Percentiles rank a stretch among this genome's conserved stretches.
Conservation (phyloP, 2,888 invertebrate genomes). For the Ectemnius cavifrons region DNA sequence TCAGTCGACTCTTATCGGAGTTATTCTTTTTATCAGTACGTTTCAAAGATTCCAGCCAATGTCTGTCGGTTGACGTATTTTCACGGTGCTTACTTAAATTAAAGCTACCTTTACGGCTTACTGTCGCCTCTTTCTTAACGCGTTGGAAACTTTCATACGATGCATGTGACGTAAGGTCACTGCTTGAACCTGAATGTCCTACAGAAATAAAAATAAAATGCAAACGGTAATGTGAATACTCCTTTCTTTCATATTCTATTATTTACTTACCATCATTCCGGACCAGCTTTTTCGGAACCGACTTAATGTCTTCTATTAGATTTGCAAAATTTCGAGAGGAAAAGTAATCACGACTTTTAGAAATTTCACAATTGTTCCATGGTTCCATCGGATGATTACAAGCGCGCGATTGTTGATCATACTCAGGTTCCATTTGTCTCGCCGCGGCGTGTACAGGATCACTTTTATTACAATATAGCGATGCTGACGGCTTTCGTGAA, state of each 20-base stretch:
- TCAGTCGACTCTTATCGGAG: constrained; percentile 72
- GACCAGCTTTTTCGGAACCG: constrained; percentile 57
- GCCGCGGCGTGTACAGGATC: constrained; percentile 24
- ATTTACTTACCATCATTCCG: constrained; percentile 63
- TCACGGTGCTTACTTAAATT: constrained; percentile 67
- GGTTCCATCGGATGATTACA: constrained; percentile 28
- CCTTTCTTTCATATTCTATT: background rate
- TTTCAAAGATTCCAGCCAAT: constrained; percentile 81
- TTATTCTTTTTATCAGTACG: constrained; percentile 78
- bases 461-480: constrained; percentile 27
- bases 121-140: constrained; percentile 62
- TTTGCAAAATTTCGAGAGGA: constrained; percentile 52
- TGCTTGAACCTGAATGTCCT: constrained; percentile 70
- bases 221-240: background rate
- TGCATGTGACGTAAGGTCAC: constrained; percentile 65
- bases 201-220: constrained; percentile 11
- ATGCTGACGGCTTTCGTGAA: constrained; percentile 27
- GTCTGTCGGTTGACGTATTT: constrained; percentile 75
- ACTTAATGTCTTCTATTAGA: constrained; percentile 48
- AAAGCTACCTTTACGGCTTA: constrained; percentile 73
- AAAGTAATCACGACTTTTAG: constrained; percentile 47
- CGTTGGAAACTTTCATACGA: constrained; percentile 67
- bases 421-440: too few species aligned
- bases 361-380: constrained; percentile 33
- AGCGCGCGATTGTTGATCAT: background rate